A percentile compares a stretch with the other conserved stretches of the same genome.
These are phyloP conservation scores for Melipona bicolor DNA, from an alignment of 2,888 invertebrate genomes.

Conservation along the genomic window DNA sequence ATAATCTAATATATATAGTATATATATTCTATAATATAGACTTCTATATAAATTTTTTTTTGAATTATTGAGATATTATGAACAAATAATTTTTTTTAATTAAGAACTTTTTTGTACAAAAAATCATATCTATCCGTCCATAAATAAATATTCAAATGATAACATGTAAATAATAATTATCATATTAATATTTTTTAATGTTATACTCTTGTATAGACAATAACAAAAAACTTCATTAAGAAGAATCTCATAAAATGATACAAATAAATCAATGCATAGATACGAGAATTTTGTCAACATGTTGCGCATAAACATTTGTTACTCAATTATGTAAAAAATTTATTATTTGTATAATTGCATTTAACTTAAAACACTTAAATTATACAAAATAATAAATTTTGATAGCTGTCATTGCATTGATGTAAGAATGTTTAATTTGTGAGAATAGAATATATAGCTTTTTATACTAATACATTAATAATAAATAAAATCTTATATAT, in stretches of 20 bases:
- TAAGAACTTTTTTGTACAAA: conserved; percentile 42
- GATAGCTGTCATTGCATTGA: conserved; percentile 24
- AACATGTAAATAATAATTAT: conserved; percentile 40
- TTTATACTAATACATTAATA: conserved; percentile 45
- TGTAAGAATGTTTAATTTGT: conserved; percentile 17
- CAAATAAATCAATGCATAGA: too few species aligned
- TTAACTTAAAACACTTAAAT: conserved; percentile 30
- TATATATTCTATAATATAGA: not conserved
- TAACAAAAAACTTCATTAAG: conserved; percentile 28
- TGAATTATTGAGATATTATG: conserved; percentile 13
- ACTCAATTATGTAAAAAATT: conserved; percentile 21
- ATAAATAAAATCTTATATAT: conserved; percentile 42
- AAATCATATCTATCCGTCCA: conserved; percentile 77
- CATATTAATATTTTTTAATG: conserved; percentile 33
- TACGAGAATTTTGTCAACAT: not conserved
- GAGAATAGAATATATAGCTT: conserved; percentile 33
- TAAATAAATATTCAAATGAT: conserved; percentile 61
- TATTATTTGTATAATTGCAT: conserved; percentile 43
- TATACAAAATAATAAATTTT: conserved; percentile 46
- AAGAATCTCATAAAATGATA: not conserved
- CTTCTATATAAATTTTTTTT: conserved; percentile 3
- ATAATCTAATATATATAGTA: not conserved
- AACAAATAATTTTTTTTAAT: conserved; percentile 4
- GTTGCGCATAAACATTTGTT: conserved; percentile 15
- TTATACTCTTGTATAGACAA: conserved; percentile 36